Conservation (phyloP, 2,113 vertebrate species). For the Hipposideros armiger region DNA sequence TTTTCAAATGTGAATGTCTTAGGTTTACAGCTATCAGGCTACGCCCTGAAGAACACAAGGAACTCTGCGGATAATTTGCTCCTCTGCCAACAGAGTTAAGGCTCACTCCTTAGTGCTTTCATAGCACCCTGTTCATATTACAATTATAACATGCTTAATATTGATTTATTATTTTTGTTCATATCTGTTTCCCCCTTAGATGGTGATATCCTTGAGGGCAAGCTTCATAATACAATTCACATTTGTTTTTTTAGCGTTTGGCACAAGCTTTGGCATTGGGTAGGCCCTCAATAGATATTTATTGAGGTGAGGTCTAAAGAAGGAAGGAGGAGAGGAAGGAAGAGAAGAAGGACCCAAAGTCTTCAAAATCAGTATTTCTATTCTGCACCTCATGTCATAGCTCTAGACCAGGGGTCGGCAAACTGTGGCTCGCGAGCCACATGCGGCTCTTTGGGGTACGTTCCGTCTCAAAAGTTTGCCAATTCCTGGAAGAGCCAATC, state of each 20-base stretch:
- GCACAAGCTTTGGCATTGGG: not conserved
- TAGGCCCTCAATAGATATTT: not conserved
- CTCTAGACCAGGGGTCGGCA: not conserved
- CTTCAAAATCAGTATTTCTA: conserved; percentile 36
- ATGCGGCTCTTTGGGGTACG: too few species aligned
- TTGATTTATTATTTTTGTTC: not conserved
- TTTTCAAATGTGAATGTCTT: not conserved
- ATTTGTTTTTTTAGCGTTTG: not conserved
- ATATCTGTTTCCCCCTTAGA: not conserved
- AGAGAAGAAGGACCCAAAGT: not conserved
- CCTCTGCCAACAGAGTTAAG: not conserved
- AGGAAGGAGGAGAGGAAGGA: not conserved
- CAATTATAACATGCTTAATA: not conserved
- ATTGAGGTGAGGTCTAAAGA: not conserved
- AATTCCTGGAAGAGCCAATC: too few species aligned
- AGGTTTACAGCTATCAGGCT: not conserved
- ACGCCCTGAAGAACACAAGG: not conserved
- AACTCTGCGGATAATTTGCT: not conserved
- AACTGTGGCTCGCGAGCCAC: too few species aligned
- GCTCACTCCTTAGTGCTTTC: not conserved
- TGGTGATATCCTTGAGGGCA: not conserved
- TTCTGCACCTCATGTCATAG: not conserved
- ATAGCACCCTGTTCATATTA: not conserved
- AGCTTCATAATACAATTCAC: not conserved
- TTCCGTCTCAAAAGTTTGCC: too few species aligned